phyloP scores from a whole-genome alignment of 2,113 vertebrate genomes.

The Recurvirostra avosetta region DNA sequence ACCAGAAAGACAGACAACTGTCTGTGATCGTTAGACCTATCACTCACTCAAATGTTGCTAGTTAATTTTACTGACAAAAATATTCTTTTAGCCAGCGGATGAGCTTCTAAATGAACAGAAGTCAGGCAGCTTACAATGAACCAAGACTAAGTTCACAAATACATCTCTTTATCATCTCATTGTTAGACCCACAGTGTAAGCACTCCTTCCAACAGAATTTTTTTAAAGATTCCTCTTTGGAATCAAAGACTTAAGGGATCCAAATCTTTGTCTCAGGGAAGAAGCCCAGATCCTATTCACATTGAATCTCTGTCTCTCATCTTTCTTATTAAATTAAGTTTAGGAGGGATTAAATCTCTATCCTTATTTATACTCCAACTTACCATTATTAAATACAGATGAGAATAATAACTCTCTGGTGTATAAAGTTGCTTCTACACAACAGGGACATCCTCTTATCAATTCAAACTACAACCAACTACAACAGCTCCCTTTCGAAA shows the following conservation, averaged over 20 bases:
- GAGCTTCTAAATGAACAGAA: neutral
- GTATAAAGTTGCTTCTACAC: neutral
- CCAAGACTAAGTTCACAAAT: neutral
- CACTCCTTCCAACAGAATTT: neutral
- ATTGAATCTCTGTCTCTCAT: neutral
- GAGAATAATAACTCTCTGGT: neutral
- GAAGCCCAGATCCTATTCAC: neutral
- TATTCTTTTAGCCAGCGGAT: neutral
- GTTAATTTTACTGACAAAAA: neutral
- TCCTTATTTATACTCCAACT: neutral
- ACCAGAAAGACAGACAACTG: neutral
- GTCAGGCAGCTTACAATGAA: neutral
- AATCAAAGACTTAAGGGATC: neutral
- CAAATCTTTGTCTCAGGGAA: neutral
- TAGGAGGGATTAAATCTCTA: constrained; percentile 11
- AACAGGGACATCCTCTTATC: neutral
- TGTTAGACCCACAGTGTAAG: neutral
- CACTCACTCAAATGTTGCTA: neutral
- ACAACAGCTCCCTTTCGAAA: neutral
- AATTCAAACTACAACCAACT: neutral
- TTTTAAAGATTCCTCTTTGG: neutral
- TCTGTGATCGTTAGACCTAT: neutral
- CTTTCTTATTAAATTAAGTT: constrained; percentile 18
- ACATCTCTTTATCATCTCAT: neutral
- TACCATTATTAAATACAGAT: neutral